Percentiles rank a stretch among this genome's conserved stretches.
Conservation (phyloP, 2,797 vertebrate species). For the Muraenolepis orangiensis region DNA sequence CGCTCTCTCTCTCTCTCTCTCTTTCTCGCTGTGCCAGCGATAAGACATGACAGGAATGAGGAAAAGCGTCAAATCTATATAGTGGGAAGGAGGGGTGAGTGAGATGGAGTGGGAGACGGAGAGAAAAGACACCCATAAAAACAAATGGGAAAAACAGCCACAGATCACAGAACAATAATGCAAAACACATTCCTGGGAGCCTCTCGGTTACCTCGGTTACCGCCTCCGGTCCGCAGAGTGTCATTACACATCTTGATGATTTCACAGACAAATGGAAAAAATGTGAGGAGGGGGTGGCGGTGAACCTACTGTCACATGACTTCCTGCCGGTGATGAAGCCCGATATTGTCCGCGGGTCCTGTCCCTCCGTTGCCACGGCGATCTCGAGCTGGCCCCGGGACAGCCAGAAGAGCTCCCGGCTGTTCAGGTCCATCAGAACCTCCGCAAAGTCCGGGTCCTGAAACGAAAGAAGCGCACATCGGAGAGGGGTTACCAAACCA, state of each 20-base stretch:
- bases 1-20: not conserved
- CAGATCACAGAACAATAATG: slow-evolving; percentile 26
- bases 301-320: slow-evolving; percentile 90
- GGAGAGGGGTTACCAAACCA: no score
- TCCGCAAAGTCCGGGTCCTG: slow-evolving; percentile 92
- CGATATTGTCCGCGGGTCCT: slow-evolving; percentile 70
- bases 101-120: slow-evolving; percentile 21
- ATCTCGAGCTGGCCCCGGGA: slow-evolving; percentile 88
- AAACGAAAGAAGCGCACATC: no score
- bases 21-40: slow-evolving; percentile 22
- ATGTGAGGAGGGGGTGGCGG: not conserved
- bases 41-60: slow-evolving; percentile 40
- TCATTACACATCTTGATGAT: not conserved
- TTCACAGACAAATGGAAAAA: not conserved
- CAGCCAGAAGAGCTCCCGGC: slow-evolving; percentile 87
- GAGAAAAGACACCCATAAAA: slow-evolving; percentile 22
- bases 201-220: slow-evolving; percentile 11
- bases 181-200: slow-evolving; percentile 23
- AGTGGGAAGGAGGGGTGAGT: not conserved
- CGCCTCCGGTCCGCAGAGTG: not conserved
- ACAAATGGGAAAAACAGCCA: slow-evolving; percentile 47
- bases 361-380: slow-evolving; percentile 74
- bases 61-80: not conserved
- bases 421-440: slow-evolving; percentile 85
- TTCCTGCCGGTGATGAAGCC: slow-evolving; percentile 85